Base-by-base conservation (phyloP, 2,888 invertebrate genomes). In the Exephanes ischioxanthus region DNA sequence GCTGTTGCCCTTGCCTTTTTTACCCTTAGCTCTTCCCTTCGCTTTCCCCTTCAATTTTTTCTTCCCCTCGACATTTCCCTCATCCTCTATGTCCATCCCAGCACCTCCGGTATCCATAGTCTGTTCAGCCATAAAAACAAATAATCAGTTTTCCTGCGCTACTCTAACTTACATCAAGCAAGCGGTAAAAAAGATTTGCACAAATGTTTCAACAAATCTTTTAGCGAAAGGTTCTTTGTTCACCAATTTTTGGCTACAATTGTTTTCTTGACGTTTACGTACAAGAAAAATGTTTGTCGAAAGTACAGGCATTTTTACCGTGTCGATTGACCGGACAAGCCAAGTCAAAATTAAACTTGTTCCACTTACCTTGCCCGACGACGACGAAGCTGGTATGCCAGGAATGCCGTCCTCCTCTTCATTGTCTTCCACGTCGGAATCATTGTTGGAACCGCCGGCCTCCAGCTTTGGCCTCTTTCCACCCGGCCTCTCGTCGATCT, bases 401-500 rank as follows among this genome's bases (percentile, higher is more conserved):
- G 75, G 75, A 63, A 63, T 63, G n/a, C 75, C 58, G n/a, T 30
- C 19, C 6, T 63, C 75, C 30, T 61, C 48, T 4, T 73, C 73
- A 9, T 3, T 6, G 4, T 22, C 30, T 26, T 73, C 61, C 16
- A 14, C 61, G 9, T 45, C 7, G 9, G 45, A 16, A 1, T 22
- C 14, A 33, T 75, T 14, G 3, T 66, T 30, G 6, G 9, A 41
- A 48, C 5, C 63, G 33, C 19, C 33, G 22, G 33, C 6, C 6
- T 16, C 33, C 19, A 61, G 2, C 61, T 66, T 51, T 4, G 19
- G 19, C 14, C 6, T 51, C 22, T 66, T 51, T 14, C 7, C 53
- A 0, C 30, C n/a, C 0, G 51, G n/a, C n/a, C 30, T 26, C 30
- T 19, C 22, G 3, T 48, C 68, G 4, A 61, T 9, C 30, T 61